phyloP scores from a whole-genome alignment of 2,113 vertebrate species.

The Porphyrio hochstetteri region DNA sequence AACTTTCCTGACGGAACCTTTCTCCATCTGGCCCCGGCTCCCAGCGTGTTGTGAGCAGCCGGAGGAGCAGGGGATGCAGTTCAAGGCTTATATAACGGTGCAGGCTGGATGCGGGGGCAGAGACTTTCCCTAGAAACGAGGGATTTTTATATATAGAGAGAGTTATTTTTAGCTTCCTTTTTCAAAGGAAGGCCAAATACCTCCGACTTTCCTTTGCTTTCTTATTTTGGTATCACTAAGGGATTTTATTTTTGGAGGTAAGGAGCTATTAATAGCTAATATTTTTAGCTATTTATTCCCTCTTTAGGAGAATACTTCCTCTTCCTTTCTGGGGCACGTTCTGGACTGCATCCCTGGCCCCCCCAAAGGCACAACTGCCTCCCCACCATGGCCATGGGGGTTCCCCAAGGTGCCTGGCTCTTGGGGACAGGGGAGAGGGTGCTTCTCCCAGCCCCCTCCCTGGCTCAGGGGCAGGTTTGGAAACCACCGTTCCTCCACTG shows the following conservation, averaged over 20 bases:
- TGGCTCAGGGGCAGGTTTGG: not conserved
- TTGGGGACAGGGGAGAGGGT: not conserved
- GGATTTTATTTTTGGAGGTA: slow-evolving; percentile 72
- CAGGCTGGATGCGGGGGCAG: slow-evolving; percentile 65
- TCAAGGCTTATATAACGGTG: slow-evolving; percentile 71
- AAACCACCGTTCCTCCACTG: not conserved
- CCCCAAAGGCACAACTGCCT: not conserved
- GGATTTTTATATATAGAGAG: slow-evolving; percentile 72
- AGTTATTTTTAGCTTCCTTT: slow-evolving; percentile 64
- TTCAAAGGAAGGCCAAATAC: slow-evolving; percentile 72
- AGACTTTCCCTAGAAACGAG: slow-evolving; percentile 80
- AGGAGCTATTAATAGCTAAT: slow-evolving; percentile 66
- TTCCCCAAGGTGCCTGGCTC: not conserved
- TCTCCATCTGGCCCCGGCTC: slow-evolving; percentile 42
- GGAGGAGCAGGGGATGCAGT: slow-evolving; percentile 50
- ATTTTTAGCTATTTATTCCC: slow-evolving; percentile 68
- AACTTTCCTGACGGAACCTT: slow-evolving; percentile 74
- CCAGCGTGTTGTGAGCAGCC: slow-evolving; percentile 31
- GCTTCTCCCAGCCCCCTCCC: not conserved
- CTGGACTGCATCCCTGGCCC: not conserved
- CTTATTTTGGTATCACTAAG: slow-evolving; percentile 75
- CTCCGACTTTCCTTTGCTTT: slow-evolving; percentile 74
- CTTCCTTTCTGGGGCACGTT: slow-evolving; percentile 44
- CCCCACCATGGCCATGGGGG: accelerated
- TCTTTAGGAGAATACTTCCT: slow-evolving; percentile 63